Base-by-base conservation (phyloP, 2,888 invertebrate genomes). In the Sminthurides aquaticus region DNA sequence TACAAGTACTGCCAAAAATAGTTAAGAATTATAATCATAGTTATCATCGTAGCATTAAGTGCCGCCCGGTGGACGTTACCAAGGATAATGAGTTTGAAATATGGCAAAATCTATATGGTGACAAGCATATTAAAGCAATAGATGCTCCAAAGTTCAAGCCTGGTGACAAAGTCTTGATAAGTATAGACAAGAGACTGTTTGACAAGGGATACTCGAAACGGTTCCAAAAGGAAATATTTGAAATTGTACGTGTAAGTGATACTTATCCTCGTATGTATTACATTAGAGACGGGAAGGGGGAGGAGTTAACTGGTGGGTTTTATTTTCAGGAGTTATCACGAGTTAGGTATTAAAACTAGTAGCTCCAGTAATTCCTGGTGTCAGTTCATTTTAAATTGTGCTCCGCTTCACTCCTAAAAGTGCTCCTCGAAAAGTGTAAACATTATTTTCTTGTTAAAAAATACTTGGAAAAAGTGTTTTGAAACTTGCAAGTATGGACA, bases 121-220 rank as follows among this genome's bases (percentile, higher is more conserved):
- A 57, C 3, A 52, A 59, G 1, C 20, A 57, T 1, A 15, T 62
- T 0, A 57, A 65, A 60, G 57, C 26, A 20, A 18, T 54, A 52
- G 52, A 24, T 5, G 25, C 54, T 20, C 15, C 52, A 15, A 34
- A 34, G 28, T 63, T 65, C 25, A 25, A 62, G 2, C 3, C 61
- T 22, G 68, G 68, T 11, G 66, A 63, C 34, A 29, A n/a, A 2
- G 68, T 68, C 20, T 15, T 63, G 27, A 68, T 68, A 22, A 24
- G 27, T 20, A 59, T 34, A 54, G 22, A 52, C 1, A 61, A 65
- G 22, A 34, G 25, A 2, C 43, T 43, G 43, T 43, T 43, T 43
- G 43, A 43, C 11, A 8, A 43, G 43, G 43, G 43, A 8, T 43
- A 43, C 18, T 18, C 18, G 11, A 43, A 43, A 18, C 8, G 43